Evolutionary conservation across 92 coral and sea anemone genomes (phyloP), one percentile per base, ranked within the genome.

Genomic region (Palythoa grandiflora): DNA sequence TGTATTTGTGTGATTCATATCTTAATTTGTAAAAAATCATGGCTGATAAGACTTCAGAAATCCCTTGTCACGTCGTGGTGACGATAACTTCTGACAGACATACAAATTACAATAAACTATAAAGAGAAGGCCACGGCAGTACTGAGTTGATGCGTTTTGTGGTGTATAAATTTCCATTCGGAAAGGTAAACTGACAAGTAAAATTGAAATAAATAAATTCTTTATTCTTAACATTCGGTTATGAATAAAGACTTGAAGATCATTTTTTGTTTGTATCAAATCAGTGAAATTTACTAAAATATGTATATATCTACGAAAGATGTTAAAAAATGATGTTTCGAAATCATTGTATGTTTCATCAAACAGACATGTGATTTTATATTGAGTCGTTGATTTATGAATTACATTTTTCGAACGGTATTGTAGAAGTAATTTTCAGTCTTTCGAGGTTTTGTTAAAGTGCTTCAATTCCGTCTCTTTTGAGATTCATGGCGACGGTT

Each of bases 1-100:
- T 81, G 60, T 37, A 13, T 66, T 81, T 81, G 35, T 19, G n/a
- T 40, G 9, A 5, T 63, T 28, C 17, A 20, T 65, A 81, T 21
- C 17, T 71, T 81, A 65, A n/a, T 15, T 66, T 38, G 71, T 44
- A 16, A 11, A 40, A 19, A 81, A 44, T 51, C 17, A 44, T 17
- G 74, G 50, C 66, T 44, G 73, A 19, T 36, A 65, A 39, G 47
- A 21, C 40, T 48, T 35, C 16, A 28, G 61, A 81, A 48, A 21
- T 21, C 75, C 21, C 28, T 81, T 35, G 47, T 60, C 21, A 81
- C 86, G 47, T 81, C 61, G 73, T 9, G 81, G 19, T 68, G 84
- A 44, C 38, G 75, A 81, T 48, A 65, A 48, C 66, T 81, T 81
- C 75, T 81, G 75, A 68, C 75, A 81, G 75, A 81, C 86, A 61